Evolutionary conservation across 2,797 vertebrate species (phyloP).

Genomic region (Lepilemur septentrionalis): DNA sequence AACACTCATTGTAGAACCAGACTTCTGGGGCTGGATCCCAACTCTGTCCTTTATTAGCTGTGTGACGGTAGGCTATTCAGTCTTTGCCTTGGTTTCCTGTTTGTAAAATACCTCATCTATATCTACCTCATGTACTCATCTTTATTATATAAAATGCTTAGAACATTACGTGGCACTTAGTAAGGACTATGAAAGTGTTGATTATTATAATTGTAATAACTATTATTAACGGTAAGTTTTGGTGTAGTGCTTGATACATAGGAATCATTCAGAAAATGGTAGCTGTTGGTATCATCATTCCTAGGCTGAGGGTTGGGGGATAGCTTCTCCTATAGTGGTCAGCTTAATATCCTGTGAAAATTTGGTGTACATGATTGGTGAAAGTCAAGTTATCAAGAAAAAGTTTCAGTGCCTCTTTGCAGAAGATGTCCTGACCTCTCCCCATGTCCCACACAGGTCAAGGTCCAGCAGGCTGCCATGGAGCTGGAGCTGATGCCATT

Average conservation of each 20-base stretch:
- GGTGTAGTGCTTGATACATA: neutral
- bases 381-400: neutral
- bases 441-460: constrained; percentile 86
- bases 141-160: neutral
- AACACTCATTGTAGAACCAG: neutral
- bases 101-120: neutral
- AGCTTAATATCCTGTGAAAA: neutral
- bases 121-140: neutral
- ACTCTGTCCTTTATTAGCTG: neutral
- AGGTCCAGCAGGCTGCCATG: constrained; percentile 94
- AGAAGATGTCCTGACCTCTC: neutral
- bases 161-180: neutral
- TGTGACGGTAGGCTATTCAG: neutral
- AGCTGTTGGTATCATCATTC: neutral
- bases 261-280: neutral
- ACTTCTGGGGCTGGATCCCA: neutral
- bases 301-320: neutral
- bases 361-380: neutral
- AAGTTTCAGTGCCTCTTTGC: neutral
- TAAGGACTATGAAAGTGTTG: neutral
- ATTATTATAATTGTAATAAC: neutral
- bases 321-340: neutral
- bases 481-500: constrained; percentile 95
- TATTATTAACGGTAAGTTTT: neutral
- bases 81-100: neutral